A percentile compares a stretch with the other conserved stretches of the same genome.
Conservation (phyloP, 1,140 invertebrate genomes). For the Aporrectodea caliginosa region DNA sequence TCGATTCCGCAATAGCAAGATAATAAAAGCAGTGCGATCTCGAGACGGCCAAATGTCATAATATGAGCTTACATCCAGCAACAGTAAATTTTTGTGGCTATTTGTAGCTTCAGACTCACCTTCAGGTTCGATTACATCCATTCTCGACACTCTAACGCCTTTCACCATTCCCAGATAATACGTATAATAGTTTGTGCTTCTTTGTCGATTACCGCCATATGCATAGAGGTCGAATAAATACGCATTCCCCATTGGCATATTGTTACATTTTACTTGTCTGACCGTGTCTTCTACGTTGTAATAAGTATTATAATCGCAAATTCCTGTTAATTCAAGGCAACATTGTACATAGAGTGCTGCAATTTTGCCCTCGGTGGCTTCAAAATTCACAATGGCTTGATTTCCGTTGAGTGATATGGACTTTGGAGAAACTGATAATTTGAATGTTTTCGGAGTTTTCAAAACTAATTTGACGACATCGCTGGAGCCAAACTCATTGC, state of each 20-base stretch:
- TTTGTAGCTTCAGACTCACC: too few species aligned
- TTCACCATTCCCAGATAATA: not conserved
- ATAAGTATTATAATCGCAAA: not conserved
- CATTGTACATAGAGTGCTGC: not conserved
- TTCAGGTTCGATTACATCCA: too few species aligned
- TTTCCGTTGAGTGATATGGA: not conserved
- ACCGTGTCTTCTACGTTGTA: not conserved
- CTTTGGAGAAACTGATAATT: not conserved
- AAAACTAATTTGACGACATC: not conserved
- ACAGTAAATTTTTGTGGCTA: too few species aligned
- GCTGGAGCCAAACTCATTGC: not conserved
- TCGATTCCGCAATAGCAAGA: too few species aligned
- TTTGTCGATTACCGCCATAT: not conserved
- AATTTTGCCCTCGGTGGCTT: not conserved
- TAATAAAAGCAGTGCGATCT: too few species aligned
- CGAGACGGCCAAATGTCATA: too few species aligned
- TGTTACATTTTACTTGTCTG: not conserved
- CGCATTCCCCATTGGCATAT: not conserved
- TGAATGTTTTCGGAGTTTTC: not conserved
- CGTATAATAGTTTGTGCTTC: not conserved
- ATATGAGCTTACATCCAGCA: too few species aligned
- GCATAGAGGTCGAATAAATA: not conserved
- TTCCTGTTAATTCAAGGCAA: not conserved
- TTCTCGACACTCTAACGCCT: not conserved
- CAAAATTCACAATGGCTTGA: not conserved